Percentiles rank a stretch among this genome's conserved stretches.
phyloP scores from a whole-genome alignment of 2,797 vertebrate species.

The Lerista edwardsae region DNA sequence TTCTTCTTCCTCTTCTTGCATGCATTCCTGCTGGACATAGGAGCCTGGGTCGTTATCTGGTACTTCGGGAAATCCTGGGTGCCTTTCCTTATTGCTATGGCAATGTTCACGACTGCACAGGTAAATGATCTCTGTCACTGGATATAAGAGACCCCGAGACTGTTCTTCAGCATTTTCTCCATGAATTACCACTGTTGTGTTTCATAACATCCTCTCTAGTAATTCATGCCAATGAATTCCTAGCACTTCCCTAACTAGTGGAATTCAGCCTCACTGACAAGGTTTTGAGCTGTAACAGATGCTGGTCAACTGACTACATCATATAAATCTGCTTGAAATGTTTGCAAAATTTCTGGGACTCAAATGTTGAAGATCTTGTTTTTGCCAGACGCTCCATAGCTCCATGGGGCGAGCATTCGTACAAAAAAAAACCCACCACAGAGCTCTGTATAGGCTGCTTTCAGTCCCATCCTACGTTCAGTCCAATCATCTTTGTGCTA shows the following conservation, averaged over 20 bases:
- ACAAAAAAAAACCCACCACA: no score
- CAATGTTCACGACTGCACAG: constrained; percentile 67
- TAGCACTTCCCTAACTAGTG: not conserved
- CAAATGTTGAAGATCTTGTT: no score
- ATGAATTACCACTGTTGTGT: not conserved
- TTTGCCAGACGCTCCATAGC: no score
- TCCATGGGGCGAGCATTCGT: no score
- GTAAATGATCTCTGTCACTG: no score
- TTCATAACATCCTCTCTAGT: no score
- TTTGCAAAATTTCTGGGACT: no score
- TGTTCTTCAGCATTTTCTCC: not conserved
- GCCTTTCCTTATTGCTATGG: constrained; percentile 60
- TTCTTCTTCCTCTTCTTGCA: constrained; percentile 69
- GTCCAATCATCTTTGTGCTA: no score
- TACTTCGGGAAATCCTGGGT: constrained; percentile 66
- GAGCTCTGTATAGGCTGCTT: no score
- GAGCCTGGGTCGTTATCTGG: constrained; percentile 68
- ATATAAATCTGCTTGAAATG: not conserved
- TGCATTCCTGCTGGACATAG: constrained; percentile 73
- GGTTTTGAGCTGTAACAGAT: not conserved
- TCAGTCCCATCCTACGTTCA: no score
- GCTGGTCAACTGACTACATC: not conserved
- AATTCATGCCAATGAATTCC: no score
- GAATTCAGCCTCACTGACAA: not conserved
- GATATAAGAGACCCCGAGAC: no score